Percentiles rank a stretch among this genome's conserved stretches.
Conservation (phyloP, 2,797 vertebrate genomes). For the Xiphophorus birchmanni region DNA sequence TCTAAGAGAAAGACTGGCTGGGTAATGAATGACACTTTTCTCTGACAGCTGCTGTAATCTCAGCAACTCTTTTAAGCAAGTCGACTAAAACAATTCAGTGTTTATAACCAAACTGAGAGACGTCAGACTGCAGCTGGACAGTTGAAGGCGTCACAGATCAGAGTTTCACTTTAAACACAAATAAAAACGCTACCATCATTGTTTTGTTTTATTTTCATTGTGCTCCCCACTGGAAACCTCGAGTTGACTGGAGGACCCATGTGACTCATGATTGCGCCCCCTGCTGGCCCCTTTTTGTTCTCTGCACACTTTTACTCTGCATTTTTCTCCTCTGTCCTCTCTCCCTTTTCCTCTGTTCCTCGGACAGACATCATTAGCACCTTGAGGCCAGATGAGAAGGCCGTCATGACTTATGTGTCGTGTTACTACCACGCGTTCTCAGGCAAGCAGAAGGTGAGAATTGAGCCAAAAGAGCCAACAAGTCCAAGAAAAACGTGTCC, state of each 20-base stretch:
- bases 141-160: neutral
- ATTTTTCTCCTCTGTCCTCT: slow-evolving; percentile 67
- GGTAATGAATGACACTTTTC: neutral
- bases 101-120: neutral
- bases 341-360: slow-evolving; percentile 69
- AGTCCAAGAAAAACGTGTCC: neutral
- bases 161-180: neutral
- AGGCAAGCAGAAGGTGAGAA: slow-evolving; percentile 98
- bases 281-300: slow-evolving; percentile 73
- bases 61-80: neutral
- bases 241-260: slow-evolving; percentile 60
- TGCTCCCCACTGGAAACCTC: neutral
- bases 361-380: slow-evolving; percentile 99
- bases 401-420: slow-evolving; percentile 99
- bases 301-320: slow-evolving; percentile 82
- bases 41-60: neutral
- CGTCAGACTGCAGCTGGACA: neutral
- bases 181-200: neutral
- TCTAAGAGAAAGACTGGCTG: neutral
- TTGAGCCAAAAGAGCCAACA: neutral
- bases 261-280: slow-evolving; percentile 62
- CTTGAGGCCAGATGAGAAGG: slow-evolving; percentile 99
- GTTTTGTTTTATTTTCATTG: neutral
- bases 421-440: slow-evolving; percentile 99
- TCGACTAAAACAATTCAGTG: neutral